Base-by-base conservation (phyloP, 2,113 vertebrate species). In the Probosciger aterrimus region DNA sequence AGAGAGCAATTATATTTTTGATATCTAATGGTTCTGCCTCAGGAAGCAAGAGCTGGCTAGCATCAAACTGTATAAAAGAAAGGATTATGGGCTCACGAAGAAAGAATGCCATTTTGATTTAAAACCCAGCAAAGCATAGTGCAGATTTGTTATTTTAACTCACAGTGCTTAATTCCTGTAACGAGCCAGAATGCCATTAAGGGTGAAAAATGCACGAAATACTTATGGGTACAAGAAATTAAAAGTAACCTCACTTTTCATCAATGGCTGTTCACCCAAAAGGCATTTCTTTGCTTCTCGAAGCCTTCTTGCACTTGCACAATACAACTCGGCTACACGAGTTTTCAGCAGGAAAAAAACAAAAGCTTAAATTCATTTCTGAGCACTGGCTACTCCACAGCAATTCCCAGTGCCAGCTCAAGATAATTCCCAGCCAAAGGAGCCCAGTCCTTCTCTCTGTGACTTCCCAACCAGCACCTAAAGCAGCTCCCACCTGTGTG, bases 61-160 rank as follows among this genome's bases (percentile, higher is more conserved):
- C 86, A 95, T 94, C 96, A 91, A 96, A 88, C 82, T 89, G 74
- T 92, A 96, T 75, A 94, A 97, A 97, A 96, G 92, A 92, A 97
- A 96, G 92, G 93, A 95, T 94, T 74, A 77, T 35, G 82, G 88
- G 59, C 77, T 96, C 92, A 90, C 22, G 16, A 82, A 78, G 87
- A 73, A 91, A 88, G 88, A 95, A 94, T 88, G 87, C 91, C 91
- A 95, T 96, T 96, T 95, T 95, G 94, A 91, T 96, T 96, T 93
- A 92, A 95, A 96, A 95, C 67, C 77, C 91, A 96, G 90, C 93
- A 96, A 95, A 92, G 84, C 94, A 97, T 73, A 91, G 92, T 92
- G 82, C 87, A 90, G 78, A 92, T 95, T 97, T 95, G 95, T 96
- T 96, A 96, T 96, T 96, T 96, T 91, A 96, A 95, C 91, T 94